Conservation (phyloP, 2,113 vertebrate genomes). For the Gymnogyps californianus region DNA sequence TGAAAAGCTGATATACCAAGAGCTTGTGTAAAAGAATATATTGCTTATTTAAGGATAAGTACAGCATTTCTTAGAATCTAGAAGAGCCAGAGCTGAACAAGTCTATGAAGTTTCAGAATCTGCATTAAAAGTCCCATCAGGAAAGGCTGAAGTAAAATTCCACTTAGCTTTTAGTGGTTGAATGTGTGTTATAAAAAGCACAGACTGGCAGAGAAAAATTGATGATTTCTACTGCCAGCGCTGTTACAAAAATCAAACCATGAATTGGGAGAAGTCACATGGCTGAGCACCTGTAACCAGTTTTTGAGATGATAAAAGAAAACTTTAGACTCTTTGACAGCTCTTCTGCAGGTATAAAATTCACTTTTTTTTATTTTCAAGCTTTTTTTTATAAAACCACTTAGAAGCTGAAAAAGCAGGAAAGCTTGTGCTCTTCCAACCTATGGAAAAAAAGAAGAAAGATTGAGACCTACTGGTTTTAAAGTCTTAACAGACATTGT, state of each 20-base stretch:
- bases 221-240: not conserved
- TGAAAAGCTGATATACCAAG: not conserved
- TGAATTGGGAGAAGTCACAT: conserved; percentile 8
- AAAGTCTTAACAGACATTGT: not conserved
- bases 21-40: not conserved
- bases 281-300: not conserved
- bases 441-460: not conserved
- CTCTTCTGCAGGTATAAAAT: not conserved
- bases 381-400: not conserved
- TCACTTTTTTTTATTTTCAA: not conserved
- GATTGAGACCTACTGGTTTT: not conserved
- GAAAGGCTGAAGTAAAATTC: not conserved
- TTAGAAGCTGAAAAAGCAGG: not conserved
- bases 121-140: not conserved
- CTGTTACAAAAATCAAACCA: conserved; percentile 23
- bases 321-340: not conserved
- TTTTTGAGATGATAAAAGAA: conserved; percentile 21
- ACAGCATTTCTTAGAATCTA: not conserved
- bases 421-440: not conserved
- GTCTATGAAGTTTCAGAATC: not conserved
- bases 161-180: not conserved
- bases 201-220: not conserved
- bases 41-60: not conserved
- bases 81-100: not conserved
- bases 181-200: conserved; percentile 5